These are phyloP conservation scores for Chloroclysta siterata DNA, from an alignment of 2,888 invertebrate genomes.

Conservation along the genomic window DNA sequence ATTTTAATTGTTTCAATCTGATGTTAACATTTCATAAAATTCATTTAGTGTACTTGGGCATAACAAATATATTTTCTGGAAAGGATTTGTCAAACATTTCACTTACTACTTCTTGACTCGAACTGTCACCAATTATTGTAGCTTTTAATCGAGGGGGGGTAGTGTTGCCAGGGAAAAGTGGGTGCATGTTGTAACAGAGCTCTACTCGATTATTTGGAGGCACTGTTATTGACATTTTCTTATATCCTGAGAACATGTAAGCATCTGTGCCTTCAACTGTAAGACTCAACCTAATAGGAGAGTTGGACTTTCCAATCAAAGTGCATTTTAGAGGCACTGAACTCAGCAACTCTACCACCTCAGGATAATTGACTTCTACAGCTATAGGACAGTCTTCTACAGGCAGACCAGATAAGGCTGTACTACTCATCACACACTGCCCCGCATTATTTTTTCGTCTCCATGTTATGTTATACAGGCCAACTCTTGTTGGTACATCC, in stretches of 20 bases:
- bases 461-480: conserved; percentile 79
- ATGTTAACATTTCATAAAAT: conserved; percentile 59
- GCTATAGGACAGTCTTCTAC: conserved; percentile 87
- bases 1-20: conserved; percentile 47
- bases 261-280: conserved; percentile 93
- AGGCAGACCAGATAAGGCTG: conserved; percentile 82
- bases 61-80: conserved; percentile 81
- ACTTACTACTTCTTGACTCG: conserved; percentile 69
- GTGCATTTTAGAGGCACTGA: conserved; percentile 89
- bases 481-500: conserved; percentile 72
- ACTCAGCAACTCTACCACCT: conserved; percentile 89
- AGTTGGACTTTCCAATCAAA: conserved; percentile 89
- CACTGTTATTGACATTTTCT: conserved; percentile 88
- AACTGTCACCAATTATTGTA: conserved; percentile 72
- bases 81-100: conserved; percentile 81
- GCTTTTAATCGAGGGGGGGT: conserved; percentile 87
- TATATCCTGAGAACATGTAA: conserved; percentile 98
- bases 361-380: conserved; percentile 87
- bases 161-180: conserved; percentile 90
- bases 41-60: conserved; percentile 82
- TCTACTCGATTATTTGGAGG: conserved; percentile 86
- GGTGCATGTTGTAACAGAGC: conserved; percentile 91
- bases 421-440: conserved; percentile 81
- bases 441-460: conserved; percentile 61
- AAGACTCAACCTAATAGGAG: conserved; percentile 89